phyloP scores from a whole-genome alignment of 2,113 vertebrate genomes.

The Coptodon bakossiorum region DNA sequence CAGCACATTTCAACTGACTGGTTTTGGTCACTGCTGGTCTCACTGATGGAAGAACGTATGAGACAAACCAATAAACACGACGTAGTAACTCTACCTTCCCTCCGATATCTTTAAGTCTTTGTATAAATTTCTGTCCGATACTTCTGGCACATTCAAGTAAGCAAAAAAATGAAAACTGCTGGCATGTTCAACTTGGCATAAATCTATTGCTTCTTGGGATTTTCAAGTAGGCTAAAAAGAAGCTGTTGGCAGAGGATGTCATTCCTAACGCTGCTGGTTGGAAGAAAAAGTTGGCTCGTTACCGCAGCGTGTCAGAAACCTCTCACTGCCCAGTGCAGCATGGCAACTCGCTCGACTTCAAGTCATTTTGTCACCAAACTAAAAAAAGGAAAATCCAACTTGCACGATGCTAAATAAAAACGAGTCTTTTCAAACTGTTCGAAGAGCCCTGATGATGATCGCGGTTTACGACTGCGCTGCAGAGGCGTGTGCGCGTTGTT shows the following conservation, averaged over 20 bases:
- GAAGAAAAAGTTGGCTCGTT: constrained; percentile 45
- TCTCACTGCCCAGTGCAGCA: constrained; percentile 22
- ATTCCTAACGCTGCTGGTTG: constrained; percentile 57
- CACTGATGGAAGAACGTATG: fast-evolving
- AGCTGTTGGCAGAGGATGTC: constrained; percentile 58
- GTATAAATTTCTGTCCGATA: constrained; percentile 20
- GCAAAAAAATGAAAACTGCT: constrained; percentile 55
- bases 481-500: neutral
- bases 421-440: neutral
- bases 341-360: constrained; percentile 27
- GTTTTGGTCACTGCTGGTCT: neutral
- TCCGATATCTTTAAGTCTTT: constrained; percentile 22
- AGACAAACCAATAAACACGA: constrained; percentile 2
- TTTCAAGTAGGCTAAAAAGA: constrained; percentile 65
- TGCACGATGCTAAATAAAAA: constrained; percentile 4
- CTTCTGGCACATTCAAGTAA: constrained; percentile 32
- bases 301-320: constrained; percentile 39
- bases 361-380: constrained; percentile 24
- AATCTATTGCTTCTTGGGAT: constrained; percentile 46
- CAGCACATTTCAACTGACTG: fast-evolving
- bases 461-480: neutral
- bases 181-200: constrained; percentile 55
- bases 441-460: neutral
- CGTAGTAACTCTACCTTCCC: neutral
- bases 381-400: neutral